These are phyloP conservation scores for Hyalella azteca DNA, from an alignment of 2,888 invertebrate genomes.

Conservation along the genomic window DNA sequence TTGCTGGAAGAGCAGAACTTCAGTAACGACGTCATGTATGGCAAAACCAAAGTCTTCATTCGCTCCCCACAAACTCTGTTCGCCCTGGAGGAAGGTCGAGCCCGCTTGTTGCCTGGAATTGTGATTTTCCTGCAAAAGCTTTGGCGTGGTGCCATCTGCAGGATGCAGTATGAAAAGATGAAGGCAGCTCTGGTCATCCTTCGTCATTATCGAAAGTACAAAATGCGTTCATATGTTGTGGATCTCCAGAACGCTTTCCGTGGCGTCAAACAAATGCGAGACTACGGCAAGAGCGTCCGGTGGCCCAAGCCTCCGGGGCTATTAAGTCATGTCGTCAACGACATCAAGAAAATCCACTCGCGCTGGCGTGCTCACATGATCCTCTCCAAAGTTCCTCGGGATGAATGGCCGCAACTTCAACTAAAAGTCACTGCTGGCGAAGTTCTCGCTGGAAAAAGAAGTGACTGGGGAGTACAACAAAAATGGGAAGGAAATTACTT, in stretches of 20 bases:
- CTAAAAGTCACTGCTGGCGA: constrained; percentile 80
- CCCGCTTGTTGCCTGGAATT: constrained; percentile 86
- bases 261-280: constrained; percentile 71
- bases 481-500: constrained; percentile 88
- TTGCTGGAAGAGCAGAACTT: constrained; percentile 82
- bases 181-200: constrained; percentile 83
- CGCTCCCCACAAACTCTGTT: constrained; percentile 91
- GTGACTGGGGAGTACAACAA: constrained; percentile 76
- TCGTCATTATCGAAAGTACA: constrained; percentile 79
- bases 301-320: constrained; percentile 85
- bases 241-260: constrained; percentile 70
- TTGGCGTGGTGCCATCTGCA: constrained; percentile 82
- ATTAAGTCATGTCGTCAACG: constrained; percentile 70
- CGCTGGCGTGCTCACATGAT: constrained; percentile 89
- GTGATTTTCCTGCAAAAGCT: constrained; percentile 93
- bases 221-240: constrained; percentile 75
- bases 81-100: constrained; percentile 82
- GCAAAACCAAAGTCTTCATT: constrained; percentile 94
- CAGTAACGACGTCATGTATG: constrained; percentile 85
- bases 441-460: constrained; percentile 72
- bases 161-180: constrained; percentile 82
- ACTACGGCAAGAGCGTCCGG: constrained; percentile 76
- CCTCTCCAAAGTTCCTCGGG: constrained; percentile 77
- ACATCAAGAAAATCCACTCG: constrained; percentile 72
- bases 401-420: constrained; percentile 86